Conservation (phyloP, 2,888 invertebrate species). For the Griposia aprilina region DNA sequence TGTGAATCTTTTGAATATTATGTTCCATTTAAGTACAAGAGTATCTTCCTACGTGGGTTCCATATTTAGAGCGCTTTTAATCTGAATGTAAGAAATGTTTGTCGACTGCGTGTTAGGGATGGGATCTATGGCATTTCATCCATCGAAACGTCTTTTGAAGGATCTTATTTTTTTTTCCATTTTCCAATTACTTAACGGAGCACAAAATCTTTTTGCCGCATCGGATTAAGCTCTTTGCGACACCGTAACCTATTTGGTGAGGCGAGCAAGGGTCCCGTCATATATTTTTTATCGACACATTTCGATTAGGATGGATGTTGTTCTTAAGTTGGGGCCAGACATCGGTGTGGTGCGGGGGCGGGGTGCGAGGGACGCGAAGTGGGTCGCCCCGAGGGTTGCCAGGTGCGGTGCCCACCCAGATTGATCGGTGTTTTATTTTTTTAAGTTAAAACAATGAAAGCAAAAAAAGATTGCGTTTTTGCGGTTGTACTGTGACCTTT, state of each 20-base stretch:
- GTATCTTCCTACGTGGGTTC: slow-evolving; percentile 24
- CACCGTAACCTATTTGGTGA: slow-evolving; percentile 66
- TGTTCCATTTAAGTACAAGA: slow-evolving; percentile 35
- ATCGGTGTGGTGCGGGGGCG: slow-evolving; percentile 55
- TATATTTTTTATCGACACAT: slow-evolving; percentile 74
- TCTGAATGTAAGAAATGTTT: slow-evolving; percentile 20
- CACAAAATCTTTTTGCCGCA: slow-evolving; percentile 64
- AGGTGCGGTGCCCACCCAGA: slow-evolving; percentile 59
- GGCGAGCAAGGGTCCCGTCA: slow-evolving; percentile 66
- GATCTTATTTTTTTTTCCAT: slow-evolving; percentile 58
- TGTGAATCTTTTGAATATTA: slow-evolving; percentile 40
- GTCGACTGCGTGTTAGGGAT: slow-evolving; percentile 10
- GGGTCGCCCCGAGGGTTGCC: slow-evolving; percentile 72
- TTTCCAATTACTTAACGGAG: slow-evolving; percentile 62
- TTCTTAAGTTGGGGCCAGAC: slow-evolving; percentile 69
- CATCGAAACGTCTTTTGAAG: slow-evolving; percentile 37
- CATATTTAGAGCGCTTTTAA: slow-evolving; percentile 36
- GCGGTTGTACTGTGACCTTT: slow-evolving; percentile 42
- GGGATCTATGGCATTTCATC: slow-evolving; percentile 28
- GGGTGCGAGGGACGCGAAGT: slow-evolving; percentile 70
- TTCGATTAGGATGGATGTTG: slow-evolving; percentile 75
- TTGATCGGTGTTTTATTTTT: slow-evolving; percentile 59
- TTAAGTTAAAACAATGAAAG: slow-evolving; percentile 52
- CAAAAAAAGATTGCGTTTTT: slow-evolving; percentile 43
- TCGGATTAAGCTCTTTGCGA: slow-evolving; percentile 62